Base-by-base conservation (phyloP, 2,888 invertebrate genomes). In the Diaphora mendica region DNA sequence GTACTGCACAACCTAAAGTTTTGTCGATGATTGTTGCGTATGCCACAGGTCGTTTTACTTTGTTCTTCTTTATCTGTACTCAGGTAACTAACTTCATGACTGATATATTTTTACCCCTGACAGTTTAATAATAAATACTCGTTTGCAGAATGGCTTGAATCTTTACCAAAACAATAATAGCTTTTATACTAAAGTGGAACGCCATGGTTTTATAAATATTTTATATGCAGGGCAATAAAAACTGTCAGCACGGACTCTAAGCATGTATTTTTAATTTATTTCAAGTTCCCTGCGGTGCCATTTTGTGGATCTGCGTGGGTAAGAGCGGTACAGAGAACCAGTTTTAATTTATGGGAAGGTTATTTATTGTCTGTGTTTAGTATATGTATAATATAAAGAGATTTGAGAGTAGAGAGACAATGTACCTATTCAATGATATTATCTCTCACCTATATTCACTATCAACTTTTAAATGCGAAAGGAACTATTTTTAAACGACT, bases 191-290 rank as follows among this genome's bases (percentile, higher is more conserved):
- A n/a, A 26, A 70, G 26, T 62, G 23, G 13, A 42, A 70, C 44
- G 30, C 13, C 13, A 33, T 44, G 64, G 48, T 64, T 44, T 69
- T 30, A 30, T 39, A n/a, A 51, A 48, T 48, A n/a, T 35, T 26
- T 30, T 62, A 39, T 70, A 11, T 55, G 30, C 62, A 62, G 59
- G 20, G 48, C n/a, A 70, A 70, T 48, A 70, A 64, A 70, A 64
- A 26, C n/a, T 64, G 65, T 65, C 26, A 48, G 44, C 39, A 51
- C 64, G 59, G 44, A 30, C n/a, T 33, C 68, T 42, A 51, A 51
- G 51, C 68, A 64, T 67, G 71, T 67, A 68, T 72, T 72, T 73
- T 73, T 68, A 69, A 73, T 73, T 73, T 59, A 73, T 73, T 73
- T 68, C 30, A 65, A 55, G 55, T 65, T 73, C 73, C 73, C 65